Base-by-base conservation (phyloP, 2,113 vertebrate genomes). In the Scytalopus superciliaris region DNA sequence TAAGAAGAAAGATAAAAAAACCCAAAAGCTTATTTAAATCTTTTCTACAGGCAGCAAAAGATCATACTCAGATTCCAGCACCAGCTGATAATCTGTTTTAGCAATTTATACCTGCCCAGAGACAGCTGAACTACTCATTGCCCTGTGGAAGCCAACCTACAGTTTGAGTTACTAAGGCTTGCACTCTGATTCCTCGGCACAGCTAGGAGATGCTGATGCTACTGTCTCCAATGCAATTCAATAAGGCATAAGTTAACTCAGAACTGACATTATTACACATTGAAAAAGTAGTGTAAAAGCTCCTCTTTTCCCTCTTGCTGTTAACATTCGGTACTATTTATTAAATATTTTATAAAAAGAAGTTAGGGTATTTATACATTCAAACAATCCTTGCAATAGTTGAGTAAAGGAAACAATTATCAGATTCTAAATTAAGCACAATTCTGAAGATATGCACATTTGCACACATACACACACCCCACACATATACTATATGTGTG, bases 211-310 rank as follows among this genome's bases (percentile, higher is more conserved):
- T 69, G 79, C 45, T 81, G 56, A 53, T 83, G 67, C 75, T 92
- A 60, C 76, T 88, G 84, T 59, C 94, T 94, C 62, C 75, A 91
- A 77, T 37, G 52, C 73, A 94, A 85, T 92, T 97, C 83, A 92
- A 62, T 98, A 98, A 98, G 98, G 98, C 98, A 98, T 97, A 83
- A 67, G 90, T 97, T 97, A 96, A 94, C 92, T 89, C 78, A 94
- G 90, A 95, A 96, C 87, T 91, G 94, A 93, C 39, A 14, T 83
- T 78, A 96, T 85, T 73, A 93, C 82, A 95, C 91, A 93, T 94
- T 94, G 95, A 96, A 91, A 97, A 97, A 97, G 96, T 97, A 98
- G 97, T 98, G 97, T 97, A 98, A 97, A 97, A 98, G 97, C 97
- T 97, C 94, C 84, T 94, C 87, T 96, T 67, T 95, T 79, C 90